These are phyloP conservation scores for Pseudococcus longispinus DNA, from an alignment of 2,888 invertebrate genomes.

Conservation along the genomic window DNA sequence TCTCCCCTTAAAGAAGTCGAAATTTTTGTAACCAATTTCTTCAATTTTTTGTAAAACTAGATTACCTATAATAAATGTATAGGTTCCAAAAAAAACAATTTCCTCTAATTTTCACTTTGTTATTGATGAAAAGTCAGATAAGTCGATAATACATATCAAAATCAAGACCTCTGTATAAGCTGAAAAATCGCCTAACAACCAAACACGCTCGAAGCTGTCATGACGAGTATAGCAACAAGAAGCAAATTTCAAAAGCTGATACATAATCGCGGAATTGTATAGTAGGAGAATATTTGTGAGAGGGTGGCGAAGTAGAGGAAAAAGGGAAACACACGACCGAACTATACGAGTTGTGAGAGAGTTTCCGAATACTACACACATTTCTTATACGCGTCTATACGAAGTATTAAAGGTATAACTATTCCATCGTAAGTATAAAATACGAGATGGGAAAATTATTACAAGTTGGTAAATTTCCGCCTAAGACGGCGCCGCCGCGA, in stretches of 20 bases:
- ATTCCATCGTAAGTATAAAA: background rate
- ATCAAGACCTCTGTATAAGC: no score
- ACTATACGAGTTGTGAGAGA: background rate
- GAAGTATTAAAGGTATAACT: background rate
- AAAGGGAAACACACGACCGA: no score
- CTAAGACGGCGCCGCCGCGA: constrained; percentile 13
- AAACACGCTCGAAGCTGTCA: background rate
- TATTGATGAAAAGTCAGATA: no score
- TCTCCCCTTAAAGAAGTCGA: no score
- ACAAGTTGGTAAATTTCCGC: constrained; percentile 25
- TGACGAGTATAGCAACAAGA: background rate
- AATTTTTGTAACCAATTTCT: no score
- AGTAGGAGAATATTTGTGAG: no score
- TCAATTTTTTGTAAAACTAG: no score
- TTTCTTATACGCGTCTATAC: background rate
- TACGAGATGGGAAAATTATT: constrained; percentile 19
- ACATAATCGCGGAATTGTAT: background rate
- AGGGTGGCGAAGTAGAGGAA: no score
- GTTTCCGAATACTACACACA: background rate
- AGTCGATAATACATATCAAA: no score
- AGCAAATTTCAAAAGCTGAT: background rate
- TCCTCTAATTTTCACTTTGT: no score
- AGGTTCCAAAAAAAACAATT: no score
- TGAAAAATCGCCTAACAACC: background rate
- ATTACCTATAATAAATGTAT: no score